Evolutionary conservation across 1,140 invertebrate species (phyloP).

Genomic region (Portunus trituberculatus): DNA sequence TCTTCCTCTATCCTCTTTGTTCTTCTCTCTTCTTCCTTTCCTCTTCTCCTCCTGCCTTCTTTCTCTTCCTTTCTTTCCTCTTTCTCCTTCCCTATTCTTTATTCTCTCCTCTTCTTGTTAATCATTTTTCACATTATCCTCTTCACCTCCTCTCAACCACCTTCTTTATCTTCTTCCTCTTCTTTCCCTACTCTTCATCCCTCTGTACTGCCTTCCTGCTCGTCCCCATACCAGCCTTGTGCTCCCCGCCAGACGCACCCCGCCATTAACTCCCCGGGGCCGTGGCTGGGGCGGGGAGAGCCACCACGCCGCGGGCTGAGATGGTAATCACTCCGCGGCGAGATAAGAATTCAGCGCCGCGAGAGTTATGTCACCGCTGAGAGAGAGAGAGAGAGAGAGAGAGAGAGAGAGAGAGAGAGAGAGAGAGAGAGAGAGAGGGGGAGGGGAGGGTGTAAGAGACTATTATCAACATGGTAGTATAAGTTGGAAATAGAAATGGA

Average conservation of each 20-base stretch:
- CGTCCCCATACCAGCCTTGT: neutral
- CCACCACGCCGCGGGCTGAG: neutral
- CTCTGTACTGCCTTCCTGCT: neutral
- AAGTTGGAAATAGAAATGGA: neutral
- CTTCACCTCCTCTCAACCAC: no score
- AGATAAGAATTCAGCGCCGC: neutral
- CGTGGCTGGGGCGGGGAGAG: neutral
- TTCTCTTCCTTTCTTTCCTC: neutral
- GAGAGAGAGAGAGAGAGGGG: neutral
- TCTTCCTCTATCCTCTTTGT: neutral
- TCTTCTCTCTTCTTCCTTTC: neutral
- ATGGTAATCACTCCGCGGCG: neutral
- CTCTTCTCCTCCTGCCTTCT: neutral
- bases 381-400: neutral
- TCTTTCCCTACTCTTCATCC: neutral
- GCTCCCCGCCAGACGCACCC: neutral
- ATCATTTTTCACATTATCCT: neutral
- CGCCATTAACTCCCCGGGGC: neutral
- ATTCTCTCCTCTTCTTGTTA: neutral
- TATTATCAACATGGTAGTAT: neutral
- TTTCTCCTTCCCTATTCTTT: neutral
- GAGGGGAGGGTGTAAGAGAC: neutral
- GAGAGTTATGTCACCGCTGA: neutral
- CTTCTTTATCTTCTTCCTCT: neutral
- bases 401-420: neutral